Evolutionary conservation across 2,888 invertebrate species (phyloP).

Genomic region (Xestia c-nigrum): DNA sequence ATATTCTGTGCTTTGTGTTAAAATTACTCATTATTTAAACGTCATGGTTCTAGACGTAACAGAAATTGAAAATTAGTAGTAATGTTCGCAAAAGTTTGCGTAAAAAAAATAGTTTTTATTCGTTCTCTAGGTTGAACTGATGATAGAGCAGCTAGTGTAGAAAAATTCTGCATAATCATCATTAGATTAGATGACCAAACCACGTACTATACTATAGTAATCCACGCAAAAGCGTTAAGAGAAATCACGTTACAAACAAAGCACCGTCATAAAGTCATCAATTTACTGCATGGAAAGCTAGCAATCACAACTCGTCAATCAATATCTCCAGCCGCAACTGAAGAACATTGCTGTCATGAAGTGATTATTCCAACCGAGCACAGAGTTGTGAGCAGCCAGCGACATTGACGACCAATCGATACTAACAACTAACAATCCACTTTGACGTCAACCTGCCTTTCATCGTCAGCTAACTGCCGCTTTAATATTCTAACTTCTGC

Average conservation of each 20-base stretch:
- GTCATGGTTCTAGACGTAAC: constrained; percentile 6
- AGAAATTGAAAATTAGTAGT: neutral
- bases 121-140: neutral
- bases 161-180: neutral
- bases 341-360: constrained; percentile 32
- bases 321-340: constrained; percentile 14
- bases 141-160: constrained; percentile 1
- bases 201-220: neutral
- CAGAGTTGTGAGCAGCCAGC: constrained; percentile 2
- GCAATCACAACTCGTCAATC: constrained; percentile 25
- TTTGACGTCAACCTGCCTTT: constrained; percentile 51
- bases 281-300: constrained; percentile 26
- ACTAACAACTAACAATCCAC: constrained; percentile 52
- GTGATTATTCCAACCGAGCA: constrained; percentile 47
- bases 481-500: constrained; percentile 49
- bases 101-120: neutral
- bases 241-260: constrained; percentile 29
- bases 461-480: constrained; percentile 23
- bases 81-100: constrained; percentile 1
- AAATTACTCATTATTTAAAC: constrained; percentile 28
- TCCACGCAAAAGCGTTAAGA: constrained; percentile 3
- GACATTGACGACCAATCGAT: constrained; percentile 58
- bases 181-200: constrained; percentile 1
- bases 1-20: constrained; percentile 27
- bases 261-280: constrained; percentile 19